These are phyloP conservation scores for Passer domesticus DNA, from an alignment of 2,113 vertebrate species.

Conservation along the genomic window DNA sequence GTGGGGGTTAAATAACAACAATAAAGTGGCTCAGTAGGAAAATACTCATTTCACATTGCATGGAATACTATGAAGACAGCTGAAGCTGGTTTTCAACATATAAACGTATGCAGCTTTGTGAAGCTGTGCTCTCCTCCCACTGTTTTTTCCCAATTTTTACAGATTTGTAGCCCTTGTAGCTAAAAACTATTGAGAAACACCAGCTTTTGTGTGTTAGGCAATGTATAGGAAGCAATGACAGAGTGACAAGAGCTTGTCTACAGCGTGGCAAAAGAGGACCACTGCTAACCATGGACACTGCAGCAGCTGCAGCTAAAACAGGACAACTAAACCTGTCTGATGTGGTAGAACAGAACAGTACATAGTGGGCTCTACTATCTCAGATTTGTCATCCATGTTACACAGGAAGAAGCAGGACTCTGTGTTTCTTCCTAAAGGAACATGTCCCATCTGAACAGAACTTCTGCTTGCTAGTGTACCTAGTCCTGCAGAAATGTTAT, in stretches of 20 bases:
- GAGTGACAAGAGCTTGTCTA: neutral
- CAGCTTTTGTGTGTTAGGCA: neutral
- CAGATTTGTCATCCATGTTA: neutral
- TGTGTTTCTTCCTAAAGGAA: neutral
- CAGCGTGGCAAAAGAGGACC: neutral
- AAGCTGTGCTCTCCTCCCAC: neutral
- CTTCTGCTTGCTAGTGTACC: neutral
- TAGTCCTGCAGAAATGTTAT: neutral
- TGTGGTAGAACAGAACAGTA: neutral
- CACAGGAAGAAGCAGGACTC: neutral
- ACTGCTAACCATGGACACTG: neutral
- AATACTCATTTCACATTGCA: neutral
- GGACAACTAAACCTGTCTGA: neutral
- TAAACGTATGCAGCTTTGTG: neutral
- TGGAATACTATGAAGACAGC: neutral
- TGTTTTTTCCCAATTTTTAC: neutral
- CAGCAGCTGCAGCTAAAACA: neutral
- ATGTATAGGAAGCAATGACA: neutral
- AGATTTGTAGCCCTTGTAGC: neutral
- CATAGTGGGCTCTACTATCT: neutral
- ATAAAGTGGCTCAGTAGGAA: neutral
- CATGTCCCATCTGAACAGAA: neutral
- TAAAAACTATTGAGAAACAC: neutral
- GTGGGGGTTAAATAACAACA: neutral
- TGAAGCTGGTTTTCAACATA: neutral